phyloP scores from a whole-genome alignment of 2,113 vertebrate genomes.

The Zosterops japonicus region DNA sequence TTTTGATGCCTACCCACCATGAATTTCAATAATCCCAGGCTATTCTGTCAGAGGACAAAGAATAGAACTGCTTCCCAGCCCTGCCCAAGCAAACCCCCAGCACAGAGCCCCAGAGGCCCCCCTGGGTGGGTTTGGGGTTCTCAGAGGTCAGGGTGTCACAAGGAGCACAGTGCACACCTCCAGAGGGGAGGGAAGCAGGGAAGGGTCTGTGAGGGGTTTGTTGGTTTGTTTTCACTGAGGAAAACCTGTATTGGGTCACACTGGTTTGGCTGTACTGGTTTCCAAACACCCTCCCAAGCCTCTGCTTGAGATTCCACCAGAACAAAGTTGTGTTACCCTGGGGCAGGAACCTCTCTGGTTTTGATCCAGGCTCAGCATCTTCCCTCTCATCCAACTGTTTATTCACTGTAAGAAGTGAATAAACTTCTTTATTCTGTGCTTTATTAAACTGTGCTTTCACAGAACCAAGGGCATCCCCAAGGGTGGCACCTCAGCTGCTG shows the following conservation, averaged over 20 bases:
- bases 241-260: accelerated
- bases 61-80: not conserved
- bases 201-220: not conserved
- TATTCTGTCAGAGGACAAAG: not conserved
- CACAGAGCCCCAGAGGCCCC: not conserved
- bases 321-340: not conserved
- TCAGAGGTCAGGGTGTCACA: accelerated
- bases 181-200: not conserved
- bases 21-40: not conserved
- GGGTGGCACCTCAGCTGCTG: not conserved
- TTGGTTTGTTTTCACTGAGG: not conserved
- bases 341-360: not conserved
- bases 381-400: not conserved
- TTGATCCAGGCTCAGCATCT: not conserved
- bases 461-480: not conserved
- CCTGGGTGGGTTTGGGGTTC: too few relatives aligned
- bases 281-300: not conserved
- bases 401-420: not conserved
- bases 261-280: not conserved
- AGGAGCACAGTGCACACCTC: not conserved
- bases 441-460: not conserved
- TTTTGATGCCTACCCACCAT: not conserved
- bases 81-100: not conserved
- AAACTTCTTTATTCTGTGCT: too few relatives aligned
- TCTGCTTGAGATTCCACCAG: not conserved